phyloP scores from a whole-genome alignment of 1,140 invertebrate species.

The Gonioctena quinquepunctata region DNA sequence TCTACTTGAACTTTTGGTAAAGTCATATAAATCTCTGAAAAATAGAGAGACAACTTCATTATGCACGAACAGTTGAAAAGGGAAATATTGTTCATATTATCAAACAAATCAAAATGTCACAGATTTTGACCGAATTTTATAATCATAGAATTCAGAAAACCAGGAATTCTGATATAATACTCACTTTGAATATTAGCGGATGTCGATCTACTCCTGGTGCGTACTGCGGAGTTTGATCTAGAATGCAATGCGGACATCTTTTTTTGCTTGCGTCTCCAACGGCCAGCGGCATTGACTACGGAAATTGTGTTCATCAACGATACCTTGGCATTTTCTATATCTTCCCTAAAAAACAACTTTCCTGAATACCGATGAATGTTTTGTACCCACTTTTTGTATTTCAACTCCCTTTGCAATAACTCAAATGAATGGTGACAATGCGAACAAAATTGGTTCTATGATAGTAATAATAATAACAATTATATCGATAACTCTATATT shows the following conservation, averaged over 20 bases:
- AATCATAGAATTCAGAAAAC: no score
- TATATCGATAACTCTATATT: no score
- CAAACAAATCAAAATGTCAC: no score
- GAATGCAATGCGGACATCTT: conserved; percentile 39
- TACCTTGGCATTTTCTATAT: conserved; percentile 20
- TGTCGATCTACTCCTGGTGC: conserved; percentile 26
- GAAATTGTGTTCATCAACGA: conserved; percentile 31
- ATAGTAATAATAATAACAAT: no score
- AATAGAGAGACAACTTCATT: no score
- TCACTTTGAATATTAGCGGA: conserved; percentile 37
- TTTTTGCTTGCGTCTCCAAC: conserved; percentile 46
- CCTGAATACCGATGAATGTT: no score
- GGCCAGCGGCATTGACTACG: conserved; percentile 44
- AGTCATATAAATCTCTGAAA: conserved; percentile 34
- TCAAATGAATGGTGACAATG: no score
- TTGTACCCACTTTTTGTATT: no score
- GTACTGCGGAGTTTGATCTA: conserved; percentile 22
- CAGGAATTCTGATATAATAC: not conserved
- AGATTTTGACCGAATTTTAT: no score
- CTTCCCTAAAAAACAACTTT: conserved; percentile 16
- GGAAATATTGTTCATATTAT: no score
- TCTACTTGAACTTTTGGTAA: conserved; percentile 35
- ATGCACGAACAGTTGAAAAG: not conserved
- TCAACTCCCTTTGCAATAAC: no score
- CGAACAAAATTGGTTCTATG: no score